phyloP scores from a whole-genome alignment of 2,113 vertebrate species.

The Bettongia penicillata region DNA sequence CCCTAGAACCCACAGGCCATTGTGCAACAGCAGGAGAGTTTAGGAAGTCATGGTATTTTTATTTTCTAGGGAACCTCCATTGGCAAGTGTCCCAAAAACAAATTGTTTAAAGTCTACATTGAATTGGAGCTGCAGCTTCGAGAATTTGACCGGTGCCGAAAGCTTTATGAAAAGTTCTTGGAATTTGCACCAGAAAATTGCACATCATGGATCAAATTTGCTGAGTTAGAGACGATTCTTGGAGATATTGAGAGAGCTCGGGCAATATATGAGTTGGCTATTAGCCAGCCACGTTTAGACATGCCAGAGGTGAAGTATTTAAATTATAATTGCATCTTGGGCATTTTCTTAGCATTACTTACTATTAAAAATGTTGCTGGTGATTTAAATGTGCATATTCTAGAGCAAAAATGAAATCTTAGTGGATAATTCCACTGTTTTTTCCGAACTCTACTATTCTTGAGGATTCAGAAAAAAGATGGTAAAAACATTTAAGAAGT shows the following conservation, averaged over 20 bases:
- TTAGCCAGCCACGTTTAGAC: slow-evolving; percentile 95
- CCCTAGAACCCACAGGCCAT: neutral
- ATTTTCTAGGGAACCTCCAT: slow-evolving; percentile 91
- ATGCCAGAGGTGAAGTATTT: slow-evolving; percentile 93
- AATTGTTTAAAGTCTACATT: slow-evolving; percentile 98
- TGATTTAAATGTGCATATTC: neutral
- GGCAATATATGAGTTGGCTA: slow-evolving; percentile 96
- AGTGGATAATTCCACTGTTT: neutral
- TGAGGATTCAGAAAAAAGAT: neutral
- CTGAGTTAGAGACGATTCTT: slow-evolving; percentile 96
- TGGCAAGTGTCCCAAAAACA: slow-evolving; percentile 98
- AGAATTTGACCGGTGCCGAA: slow-evolving; percentile 98
- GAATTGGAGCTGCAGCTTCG: slow-evolving; percentile 96
- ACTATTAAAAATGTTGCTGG: neutral
- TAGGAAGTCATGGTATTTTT: slow-evolving; percentile 2
- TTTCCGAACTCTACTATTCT: slow-evolving; percentile 18
- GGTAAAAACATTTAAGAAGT: neutral
- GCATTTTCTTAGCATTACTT: neutral
- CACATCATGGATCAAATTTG: slow-evolving; percentile 99
- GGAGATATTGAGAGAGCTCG: slow-evolving; percentile 93
- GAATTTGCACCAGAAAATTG: slow-evolving; percentile 97
- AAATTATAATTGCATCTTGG: neutral
- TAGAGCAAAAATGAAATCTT: neutral
- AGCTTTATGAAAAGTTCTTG: slow-evolving; percentile 97
- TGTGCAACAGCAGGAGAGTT: neutral